phyloP scores from a whole-genome alignment of 2,113 vertebrate genomes.

The Sphyrna mokarran region DNA sequence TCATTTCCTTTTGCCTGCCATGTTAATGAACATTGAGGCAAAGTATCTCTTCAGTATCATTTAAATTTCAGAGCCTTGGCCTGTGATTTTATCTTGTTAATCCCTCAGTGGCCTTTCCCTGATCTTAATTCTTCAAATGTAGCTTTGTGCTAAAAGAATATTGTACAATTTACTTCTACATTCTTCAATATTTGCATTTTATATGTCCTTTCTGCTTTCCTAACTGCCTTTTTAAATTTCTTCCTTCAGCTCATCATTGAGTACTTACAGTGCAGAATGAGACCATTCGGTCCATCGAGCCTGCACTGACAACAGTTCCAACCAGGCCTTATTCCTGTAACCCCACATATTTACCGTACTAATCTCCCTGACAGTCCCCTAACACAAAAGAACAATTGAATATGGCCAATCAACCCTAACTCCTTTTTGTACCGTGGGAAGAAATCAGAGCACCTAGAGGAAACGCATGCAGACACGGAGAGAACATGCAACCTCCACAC shows the following conservation, averaged over 20 bases:
- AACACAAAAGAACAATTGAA: too few species aligned
- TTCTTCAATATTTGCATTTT: not conserved
- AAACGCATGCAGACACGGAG: too few species aligned
- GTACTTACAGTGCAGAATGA: too few species aligned
- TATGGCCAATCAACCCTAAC: too few species aligned
- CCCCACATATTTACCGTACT: too few species aligned
- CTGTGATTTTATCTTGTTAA: not conserved
- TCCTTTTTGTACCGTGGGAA: too few species aligned
- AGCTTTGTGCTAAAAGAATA: not conserved
- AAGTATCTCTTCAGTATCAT: not conserved
- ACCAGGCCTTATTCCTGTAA: too few species aligned
- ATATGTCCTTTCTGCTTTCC: not conserved
- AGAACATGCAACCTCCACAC: too few species aligned
- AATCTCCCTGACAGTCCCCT: too few species aligned
- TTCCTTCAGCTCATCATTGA: not conserved
- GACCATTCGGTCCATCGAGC: too few species aligned
- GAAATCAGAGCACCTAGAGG: too few species aligned
- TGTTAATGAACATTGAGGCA: not conserved
- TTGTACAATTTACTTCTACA: not conserved
- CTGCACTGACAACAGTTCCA: too few species aligned
- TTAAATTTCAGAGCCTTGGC: not conserved
- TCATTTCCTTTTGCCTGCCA: not conserved
- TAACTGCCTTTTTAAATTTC: not conserved
- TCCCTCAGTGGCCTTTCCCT: not conserved
- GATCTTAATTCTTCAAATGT: not conserved